Percentiles rank a stretch among this genome's conserved stretches.
Conservation (phyloP, 2,888 invertebrate species). For the Apotomis betuletana region DNA sequence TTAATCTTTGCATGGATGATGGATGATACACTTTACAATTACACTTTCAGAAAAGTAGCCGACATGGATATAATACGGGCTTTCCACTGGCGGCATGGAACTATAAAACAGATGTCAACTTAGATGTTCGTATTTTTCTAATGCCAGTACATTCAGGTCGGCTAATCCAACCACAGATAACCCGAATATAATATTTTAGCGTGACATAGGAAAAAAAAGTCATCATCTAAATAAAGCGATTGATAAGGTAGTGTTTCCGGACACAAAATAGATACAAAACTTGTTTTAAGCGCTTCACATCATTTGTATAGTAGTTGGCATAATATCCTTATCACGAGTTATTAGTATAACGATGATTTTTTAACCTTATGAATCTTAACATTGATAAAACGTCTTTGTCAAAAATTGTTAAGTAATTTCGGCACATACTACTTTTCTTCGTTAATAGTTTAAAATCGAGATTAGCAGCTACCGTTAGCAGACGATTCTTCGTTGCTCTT, state of each 20-base stretch:
- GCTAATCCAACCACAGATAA: too few relatives aligned
- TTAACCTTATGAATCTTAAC: constrained; percentile 67
- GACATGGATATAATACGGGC: too few relatives aligned
- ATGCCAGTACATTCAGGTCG: too few relatives aligned
- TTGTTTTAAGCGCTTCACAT: constrained; percentile 10
- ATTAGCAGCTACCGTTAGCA: not conserved
- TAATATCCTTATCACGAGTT: constrained; percentile 40
- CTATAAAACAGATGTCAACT: too few relatives aligned
- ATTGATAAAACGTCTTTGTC: constrained; percentile 56
- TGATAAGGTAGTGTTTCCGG: constrained; percentile 25
- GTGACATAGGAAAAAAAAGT: not conserved
- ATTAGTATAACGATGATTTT: constrained; percentile 68
- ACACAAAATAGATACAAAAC: constrained; percentile 19
- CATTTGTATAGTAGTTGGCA: constrained; percentile 13
- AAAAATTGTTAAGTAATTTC: constrained; percentile 47
- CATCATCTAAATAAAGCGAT: not conserved
- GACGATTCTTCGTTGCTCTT: too few relatives aligned
- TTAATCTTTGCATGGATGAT: too few relatives aligned
- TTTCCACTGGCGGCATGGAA: too few relatives aligned
- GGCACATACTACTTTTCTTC: not conserved
- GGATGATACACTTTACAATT: too few relatives aligned
- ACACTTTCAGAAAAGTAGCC: too few relatives aligned
- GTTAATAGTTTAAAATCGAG: not conserved
- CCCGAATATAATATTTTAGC: not conserved
- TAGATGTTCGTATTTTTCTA: too few relatives aligned